Percentiles rank a stretch among this genome's conserved stretches.
Evolutionary conservation across 2,113 vertebrate genomes (phyloP).

Genomic region (Megaceryle maxima): DNA sequence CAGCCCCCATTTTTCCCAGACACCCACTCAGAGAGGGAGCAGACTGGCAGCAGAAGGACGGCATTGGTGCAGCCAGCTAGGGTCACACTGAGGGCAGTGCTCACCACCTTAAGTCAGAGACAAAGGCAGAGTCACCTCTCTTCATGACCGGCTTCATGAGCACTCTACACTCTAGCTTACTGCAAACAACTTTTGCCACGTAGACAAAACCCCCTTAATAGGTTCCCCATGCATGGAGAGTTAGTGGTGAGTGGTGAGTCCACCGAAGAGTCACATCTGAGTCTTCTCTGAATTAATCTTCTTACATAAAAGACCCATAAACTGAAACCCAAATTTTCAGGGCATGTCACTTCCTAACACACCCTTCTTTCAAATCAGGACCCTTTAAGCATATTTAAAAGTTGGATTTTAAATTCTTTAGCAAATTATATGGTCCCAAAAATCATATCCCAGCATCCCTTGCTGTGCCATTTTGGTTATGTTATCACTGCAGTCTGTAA

Average conservation of each 20-base stretch:
- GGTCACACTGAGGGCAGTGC: not conserved
- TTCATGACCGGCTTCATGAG: not conserved
- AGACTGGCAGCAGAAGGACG: not conserved
- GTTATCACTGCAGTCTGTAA: not conserved
- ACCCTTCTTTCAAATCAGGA: not conserved
- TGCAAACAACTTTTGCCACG: not conserved
- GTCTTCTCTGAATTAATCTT: not conserved
- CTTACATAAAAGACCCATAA: not conserved
- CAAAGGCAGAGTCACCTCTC: not conserved
- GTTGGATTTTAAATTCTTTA: not conserved
- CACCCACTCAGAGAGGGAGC: not conserved
- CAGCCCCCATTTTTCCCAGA: not conserved
- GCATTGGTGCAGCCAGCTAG: not conserved
- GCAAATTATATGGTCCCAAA: not conserved
- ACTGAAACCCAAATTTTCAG: not conserved
- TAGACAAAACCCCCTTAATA: not conserved
- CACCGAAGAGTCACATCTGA: not conserved
- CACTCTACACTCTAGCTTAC: fast-evolving
- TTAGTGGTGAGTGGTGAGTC: not conserved
- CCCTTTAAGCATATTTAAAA: not conserved
- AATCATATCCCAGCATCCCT: not conserved
- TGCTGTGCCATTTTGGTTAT: not conserved
- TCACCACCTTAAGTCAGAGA: not conserved
- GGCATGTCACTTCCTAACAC: not conserved
- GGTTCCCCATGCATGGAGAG: not conserved